Evolutionary conservation across 2,888 invertebrate species (phyloP).

Genomic region (Minunthozetes semirufus): DNA sequence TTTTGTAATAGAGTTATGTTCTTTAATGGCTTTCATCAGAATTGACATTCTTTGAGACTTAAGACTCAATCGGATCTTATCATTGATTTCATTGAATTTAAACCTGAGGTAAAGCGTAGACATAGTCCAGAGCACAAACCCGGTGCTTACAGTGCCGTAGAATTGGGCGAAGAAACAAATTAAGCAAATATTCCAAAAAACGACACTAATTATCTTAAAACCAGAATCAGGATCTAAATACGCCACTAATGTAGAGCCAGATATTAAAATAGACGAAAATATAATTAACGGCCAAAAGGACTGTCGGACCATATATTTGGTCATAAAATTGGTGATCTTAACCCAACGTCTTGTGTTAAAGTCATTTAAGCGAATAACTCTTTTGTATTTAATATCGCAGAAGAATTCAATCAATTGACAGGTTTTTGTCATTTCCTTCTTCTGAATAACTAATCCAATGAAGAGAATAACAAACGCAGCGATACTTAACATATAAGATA

Average conservation of each 20-base stretch:
- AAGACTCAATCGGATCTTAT: not conserved
- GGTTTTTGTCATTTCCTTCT: not conserved
- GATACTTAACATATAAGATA: not conserved
- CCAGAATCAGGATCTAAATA: not conserved
- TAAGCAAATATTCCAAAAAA: not conserved
- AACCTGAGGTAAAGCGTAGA: not conserved
- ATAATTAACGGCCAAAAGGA: not conserved
- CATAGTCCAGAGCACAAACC: not conserved
- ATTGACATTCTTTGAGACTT: not conserved
- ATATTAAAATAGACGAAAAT: not conserved
- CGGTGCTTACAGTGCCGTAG: not conserved
- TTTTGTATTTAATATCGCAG: too few relatives aligned
- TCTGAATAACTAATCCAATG: not conserved
- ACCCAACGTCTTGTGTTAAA: too few relatives aligned
- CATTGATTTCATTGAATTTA: slow-evolving; percentile 13
- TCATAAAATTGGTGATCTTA: not conserved
- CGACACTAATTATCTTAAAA: not conserved
- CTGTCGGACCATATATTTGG: not conserved
- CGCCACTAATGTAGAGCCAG: not conserved
- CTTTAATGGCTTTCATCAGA: not conserved
- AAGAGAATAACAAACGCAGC: not conserved
- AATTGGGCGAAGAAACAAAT: not conserved
- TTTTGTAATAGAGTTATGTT: not conserved
- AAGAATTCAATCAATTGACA: too few relatives aligned
- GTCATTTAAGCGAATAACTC: too few relatives aligned